These are phyloP conservation scores for Drosophila tanythrix DNA, from an alignment of 2,888 invertebrate genomes.

Conservation along the genomic window DNA sequence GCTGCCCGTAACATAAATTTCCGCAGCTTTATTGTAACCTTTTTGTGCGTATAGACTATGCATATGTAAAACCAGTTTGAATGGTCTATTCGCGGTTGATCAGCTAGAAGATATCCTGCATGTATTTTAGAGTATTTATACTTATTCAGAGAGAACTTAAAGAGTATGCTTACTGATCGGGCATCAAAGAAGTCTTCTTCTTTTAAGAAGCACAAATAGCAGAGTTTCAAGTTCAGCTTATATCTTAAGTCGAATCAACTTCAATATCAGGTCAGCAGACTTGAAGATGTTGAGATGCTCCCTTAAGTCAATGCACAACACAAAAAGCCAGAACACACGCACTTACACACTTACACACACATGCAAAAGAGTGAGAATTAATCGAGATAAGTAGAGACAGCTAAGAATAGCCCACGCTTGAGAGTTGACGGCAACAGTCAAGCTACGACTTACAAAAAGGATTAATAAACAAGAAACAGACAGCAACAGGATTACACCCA, in stretches of 20 bases:
- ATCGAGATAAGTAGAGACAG: slow-evolving; percentile 52
- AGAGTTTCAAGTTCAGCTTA: slow-evolving; percentile 3
- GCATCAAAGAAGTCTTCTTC: neutral
- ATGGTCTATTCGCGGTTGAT: neutral
- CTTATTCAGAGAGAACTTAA: neutral
- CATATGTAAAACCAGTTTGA: neutral
- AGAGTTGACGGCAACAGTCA: slow-evolving; percentile 16
- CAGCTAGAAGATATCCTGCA: neutral
- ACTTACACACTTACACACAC: slow-evolving; percentile 33
- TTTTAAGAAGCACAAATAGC: neutral
- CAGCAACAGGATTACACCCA: slow-evolving; percentile 55
- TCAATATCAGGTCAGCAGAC: slow-evolving; percentile 21
- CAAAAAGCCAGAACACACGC: slow-evolving; percentile 27
- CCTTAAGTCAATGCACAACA: slow-evolving; percentile 47
- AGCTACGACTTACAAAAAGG: slow-evolving; percentile 73
- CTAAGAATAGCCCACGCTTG: slow-evolving; percentile 34
- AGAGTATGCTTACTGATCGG: neutral
- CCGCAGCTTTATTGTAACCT: neutral
- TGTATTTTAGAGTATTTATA: neutral
- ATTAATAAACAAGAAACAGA: slow-evolving; percentile 71
- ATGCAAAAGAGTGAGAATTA: slow-evolving; percentile 36
- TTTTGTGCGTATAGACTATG: neutral
- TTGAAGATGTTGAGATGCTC: slow-evolving; percentile 64
- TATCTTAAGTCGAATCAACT: slow-evolving; percentile 54
- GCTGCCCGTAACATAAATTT: neutral